A percentile compares a stretch with the other conserved stretches of the same genome.
Conservation (phyloP, 1,140 invertebrate species). For the Meloidogyne floridensis region DNA sequence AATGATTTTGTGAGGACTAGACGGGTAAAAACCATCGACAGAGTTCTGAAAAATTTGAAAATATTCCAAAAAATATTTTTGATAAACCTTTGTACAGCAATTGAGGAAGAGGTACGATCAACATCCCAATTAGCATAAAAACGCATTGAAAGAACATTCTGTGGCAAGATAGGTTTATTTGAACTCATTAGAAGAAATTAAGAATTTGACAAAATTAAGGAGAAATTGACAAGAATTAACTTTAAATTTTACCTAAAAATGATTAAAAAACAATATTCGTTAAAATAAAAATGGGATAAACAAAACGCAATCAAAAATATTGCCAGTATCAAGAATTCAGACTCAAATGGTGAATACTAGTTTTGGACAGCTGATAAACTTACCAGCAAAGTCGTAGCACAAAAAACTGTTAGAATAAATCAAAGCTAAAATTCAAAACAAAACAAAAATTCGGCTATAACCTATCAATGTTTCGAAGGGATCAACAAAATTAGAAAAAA, state of each 20-base stretch:
- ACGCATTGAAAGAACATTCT: slow-evolving; percentile 50
- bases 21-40: slow-evolving; percentile 45
- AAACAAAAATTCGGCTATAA: too few relatives aligned
- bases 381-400: too few relatives aligned
- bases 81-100: slow-evolving; percentile 30
- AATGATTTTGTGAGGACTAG: slow-evolving; percentile 36
- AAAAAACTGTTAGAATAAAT: too few relatives aligned
- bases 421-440: too few relatives aligned
- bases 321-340: too few relatives aligned
- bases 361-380: too few relatives aligned
- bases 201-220: neutral
- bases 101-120: slow-evolving; percentile 41
- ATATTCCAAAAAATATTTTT: neutral
- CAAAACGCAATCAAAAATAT: too few relatives aligned
- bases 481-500: too few relatives aligned
- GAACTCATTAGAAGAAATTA: neutral
- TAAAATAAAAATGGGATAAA: too few relatives aligned
- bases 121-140: slow-evolving; percentile 54
- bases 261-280: too few relatives aligned
- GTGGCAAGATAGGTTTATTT: neutral
- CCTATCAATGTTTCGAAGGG: too few relatives aligned
- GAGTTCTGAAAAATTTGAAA: slow-evolving; percentile 28
- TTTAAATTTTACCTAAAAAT: neutral
- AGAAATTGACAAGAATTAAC: neutral
- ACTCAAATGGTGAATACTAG: too few relatives aligned